Evolutionary conservation across 2,888 invertebrate species (phyloP).

Genomic region (Campaea margaritaria): DNA sequence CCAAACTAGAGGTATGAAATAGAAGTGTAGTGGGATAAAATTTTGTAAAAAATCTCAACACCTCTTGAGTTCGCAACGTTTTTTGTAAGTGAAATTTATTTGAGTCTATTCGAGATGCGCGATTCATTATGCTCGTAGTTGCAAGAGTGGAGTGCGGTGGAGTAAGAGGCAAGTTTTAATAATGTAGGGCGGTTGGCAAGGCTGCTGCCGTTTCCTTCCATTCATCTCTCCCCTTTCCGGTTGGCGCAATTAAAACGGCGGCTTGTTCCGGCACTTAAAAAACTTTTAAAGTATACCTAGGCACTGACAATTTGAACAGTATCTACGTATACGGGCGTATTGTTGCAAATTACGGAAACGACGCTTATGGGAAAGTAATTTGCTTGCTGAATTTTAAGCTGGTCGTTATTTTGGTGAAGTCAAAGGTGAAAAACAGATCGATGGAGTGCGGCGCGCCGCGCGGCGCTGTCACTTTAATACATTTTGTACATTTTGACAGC

Average conservation of each 20-base stretch:
- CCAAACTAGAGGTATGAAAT: slow-evolving; percentile 45
- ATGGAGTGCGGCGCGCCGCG: too few relatives aligned
- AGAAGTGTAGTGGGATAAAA: slow-evolving; percentile 43
- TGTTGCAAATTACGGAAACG: slow-evolving; percentile 63
- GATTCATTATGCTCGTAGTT: slow-evolving; percentile 74
- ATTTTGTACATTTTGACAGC: too few relatives aligned
- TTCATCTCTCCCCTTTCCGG: slow-evolving; percentile 83
- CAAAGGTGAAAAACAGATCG: too few relatives aligned
- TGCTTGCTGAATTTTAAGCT: slow-evolving; percentile 44
- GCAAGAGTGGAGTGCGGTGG: slow-evolving; percentile 66
- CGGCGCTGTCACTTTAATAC: too few relatives aligned
- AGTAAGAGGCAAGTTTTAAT: slow-evolving; percentile 83
- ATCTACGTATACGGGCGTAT: slow-evolving; percentile 61
- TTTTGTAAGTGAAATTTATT: slow-evolving; percentile 59
- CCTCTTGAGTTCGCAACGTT: slow-evolving; percentile 48
- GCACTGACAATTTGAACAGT: slow-evolving; percentile 73
- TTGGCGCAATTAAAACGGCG: slow-evolving; percentile 83
- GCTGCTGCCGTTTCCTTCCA: slow-evolving; percentile 79
- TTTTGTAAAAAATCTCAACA: slow-evolving; percentile 45
- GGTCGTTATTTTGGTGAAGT: slow-evolving; percentile 35
- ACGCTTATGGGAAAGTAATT: slow-evolving; percentile 54
- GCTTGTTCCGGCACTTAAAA: slow-evolving; percentile 83
- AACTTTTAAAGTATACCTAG: slow-evolving; percentile 76
- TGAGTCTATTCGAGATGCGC: slow-evolving; percentile 70
- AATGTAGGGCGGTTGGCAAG: slow-evolving; percentile 82